These are phyloP conservation scores for Pseudomyrmex cubaensis DNA, from an alignment of 1,140 invertebrate species.

Conservation along the genomic window DNA sequence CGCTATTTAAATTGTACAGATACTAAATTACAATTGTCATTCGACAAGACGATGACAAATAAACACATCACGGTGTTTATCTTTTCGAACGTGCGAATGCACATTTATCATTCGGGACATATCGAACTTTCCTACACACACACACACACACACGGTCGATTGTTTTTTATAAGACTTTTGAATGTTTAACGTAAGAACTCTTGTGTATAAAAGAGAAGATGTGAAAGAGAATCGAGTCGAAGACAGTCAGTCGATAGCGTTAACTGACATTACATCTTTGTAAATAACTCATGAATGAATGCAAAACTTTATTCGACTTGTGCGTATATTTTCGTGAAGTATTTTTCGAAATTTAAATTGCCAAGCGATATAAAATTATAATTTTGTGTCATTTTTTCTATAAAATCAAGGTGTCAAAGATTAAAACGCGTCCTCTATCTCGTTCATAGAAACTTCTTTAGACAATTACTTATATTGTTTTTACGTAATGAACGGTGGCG, in stretches of 20 bases:
- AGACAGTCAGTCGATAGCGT: background rate
- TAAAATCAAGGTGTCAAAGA: background rate
- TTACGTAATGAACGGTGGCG: constrained; percentile 12
- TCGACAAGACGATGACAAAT: constrained; percentile 25
- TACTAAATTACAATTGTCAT: constrained; percentile 43
- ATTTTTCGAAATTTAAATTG: background rate
- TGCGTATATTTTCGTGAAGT: background rate
- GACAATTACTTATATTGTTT: background rate
- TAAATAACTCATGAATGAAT: constrained; percentile 1
- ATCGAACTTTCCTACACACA: background rate
- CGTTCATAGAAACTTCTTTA: constrained; percentile 13
- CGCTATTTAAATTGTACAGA: constrained; percentile 40
- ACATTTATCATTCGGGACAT: background rate
- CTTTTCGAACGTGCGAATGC: background rate
- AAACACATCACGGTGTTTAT: constrained; percentile 24
- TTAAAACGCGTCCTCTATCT: background rate
- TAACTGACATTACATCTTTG: constrained; percentile 1
- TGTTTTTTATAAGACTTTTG: constrained; percentile 17
- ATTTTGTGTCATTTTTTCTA: background rate
- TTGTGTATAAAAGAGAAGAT: constrained; percentile 6
- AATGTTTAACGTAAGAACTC: background rate
- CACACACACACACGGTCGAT: background rate
- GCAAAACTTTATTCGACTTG: constrained; percentile 13
- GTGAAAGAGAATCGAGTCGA: constrained; percentile 2
- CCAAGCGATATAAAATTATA: background rate